Evolutionary conservation across 1,140 invertebrate species (phyloP).

Genomic region (Olivierus martensii): DNA sequence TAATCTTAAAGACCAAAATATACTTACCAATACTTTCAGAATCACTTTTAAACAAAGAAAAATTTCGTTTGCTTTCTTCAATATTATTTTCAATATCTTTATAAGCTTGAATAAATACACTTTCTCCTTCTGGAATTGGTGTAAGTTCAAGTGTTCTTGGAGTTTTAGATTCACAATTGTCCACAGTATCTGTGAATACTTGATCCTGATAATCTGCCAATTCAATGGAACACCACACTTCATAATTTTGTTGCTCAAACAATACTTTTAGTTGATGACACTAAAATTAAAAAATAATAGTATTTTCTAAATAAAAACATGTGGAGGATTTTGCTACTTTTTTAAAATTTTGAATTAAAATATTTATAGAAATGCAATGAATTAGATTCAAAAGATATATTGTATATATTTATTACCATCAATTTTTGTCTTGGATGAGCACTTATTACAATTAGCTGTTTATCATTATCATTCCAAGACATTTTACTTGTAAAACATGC

Average conservation of each 20-base stretch:
- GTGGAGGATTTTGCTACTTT: not conserved
- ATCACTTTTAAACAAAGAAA: not conserved
- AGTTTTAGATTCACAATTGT: conserved; percentile 3
- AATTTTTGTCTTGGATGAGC: conserved; percentile 19
- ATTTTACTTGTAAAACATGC: not conserved
- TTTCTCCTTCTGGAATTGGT: conserved; percentile 18
- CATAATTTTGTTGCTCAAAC: conserved; percentile 23
- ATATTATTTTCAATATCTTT: conserved; percentile 4
- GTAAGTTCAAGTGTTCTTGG: conserved; percentile 8
- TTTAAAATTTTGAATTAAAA: not conserved
- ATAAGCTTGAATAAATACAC: conserved; percentile 7
- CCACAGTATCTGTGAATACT: conserved; percentile 1
- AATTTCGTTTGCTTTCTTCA: conserved; percentile 12
- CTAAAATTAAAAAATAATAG: not conserved
- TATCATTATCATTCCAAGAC: conserved; percentile 3
- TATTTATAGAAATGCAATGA: too few species aligned
- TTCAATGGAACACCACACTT: conserved; percentile 29
- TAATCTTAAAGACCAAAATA: too few species aligned
- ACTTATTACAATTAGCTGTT: conserved; percentile 20
- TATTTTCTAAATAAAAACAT: not conserved
- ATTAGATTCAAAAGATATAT: too few species aligned
- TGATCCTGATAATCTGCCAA: conserved; percentile 5
- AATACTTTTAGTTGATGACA: conserved; percentile 19
- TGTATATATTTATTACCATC: too few species aligned
- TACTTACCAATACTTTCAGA: not conserved